phyloP scores from a whole-genome alignment of 1,140 invertebrate genomes.

The Belonocnema kinseyi region DNA sequence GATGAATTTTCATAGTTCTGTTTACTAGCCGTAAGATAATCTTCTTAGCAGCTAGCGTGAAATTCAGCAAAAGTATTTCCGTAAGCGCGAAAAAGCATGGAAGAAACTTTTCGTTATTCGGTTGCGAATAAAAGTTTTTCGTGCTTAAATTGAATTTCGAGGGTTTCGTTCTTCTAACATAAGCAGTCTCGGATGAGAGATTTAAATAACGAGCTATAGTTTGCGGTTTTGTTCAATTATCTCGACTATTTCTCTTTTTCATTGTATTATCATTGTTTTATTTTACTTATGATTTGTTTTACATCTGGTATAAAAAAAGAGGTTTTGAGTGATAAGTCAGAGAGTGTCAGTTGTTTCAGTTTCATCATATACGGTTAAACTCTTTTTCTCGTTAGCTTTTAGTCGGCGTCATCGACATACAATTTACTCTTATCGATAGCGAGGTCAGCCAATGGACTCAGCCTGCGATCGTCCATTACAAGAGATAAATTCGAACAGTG shows the following conservation, averaged over 20 bases:
- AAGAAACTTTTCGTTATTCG: constrained; percentile 24
- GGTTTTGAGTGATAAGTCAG: neutral
- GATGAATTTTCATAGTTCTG: neutral
- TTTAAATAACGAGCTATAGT: constrained; percentile 17
- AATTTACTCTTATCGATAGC: constrained; percentile 21
- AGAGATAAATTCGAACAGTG: constrained; percentile 28
- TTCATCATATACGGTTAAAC: constrained; percentile 1
- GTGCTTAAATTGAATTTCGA: constrained; percentile 16
- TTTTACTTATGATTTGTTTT: neutral
- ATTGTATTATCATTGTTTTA: neutral
- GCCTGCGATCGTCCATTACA: constrained; percentile 24
- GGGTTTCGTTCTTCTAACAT: constrained; percentile 13
- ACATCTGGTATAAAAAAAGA: neutral
- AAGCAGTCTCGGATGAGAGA: neutral
- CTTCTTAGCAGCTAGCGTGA: constrained; percentile 4
- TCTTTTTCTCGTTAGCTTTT: constrained; percentile 27
- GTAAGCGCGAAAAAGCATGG: constrained; percentile 23
- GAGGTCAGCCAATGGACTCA: constrained; percentile 10
- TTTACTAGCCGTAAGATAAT: constrained; percentile 3
- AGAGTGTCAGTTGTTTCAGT: neutral
- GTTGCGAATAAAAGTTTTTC: constrained; percentile 16
- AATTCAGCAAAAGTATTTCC: constrained; percentile 26
- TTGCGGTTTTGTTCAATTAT: constrained; percentile 4
- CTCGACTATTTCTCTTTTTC: neutral
- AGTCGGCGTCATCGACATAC: constrained; percentile 12